These are phyloP conservation scores for Sebastes trivittatus DNA, from an alignment of 2,797 vertebrate species.

Conservation along the genomic window DNA sequence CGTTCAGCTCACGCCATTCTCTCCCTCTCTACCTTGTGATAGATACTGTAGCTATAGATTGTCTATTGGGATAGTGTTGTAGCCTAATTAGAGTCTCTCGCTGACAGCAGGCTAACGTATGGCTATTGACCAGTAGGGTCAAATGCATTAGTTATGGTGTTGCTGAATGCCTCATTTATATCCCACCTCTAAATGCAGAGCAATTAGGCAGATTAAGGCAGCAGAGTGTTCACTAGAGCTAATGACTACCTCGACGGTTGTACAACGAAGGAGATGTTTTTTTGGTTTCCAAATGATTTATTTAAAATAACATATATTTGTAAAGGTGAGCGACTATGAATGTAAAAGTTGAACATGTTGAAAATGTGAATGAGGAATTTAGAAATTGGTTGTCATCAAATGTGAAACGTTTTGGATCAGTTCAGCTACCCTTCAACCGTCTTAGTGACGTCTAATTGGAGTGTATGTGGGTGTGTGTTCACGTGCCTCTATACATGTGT, in stretches of 20 bases:
- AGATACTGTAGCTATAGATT: slow-evolving; percentile 59
- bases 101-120: slow-evolving; percentile 74
- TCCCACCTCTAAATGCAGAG: slow-evolving; percentile 57
- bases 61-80: slow-evolving; percentile 54
- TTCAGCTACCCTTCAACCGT: no score
- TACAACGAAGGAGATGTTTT: background rate
- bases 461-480: background rate
- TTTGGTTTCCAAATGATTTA: slow-evolving; percentile 9
- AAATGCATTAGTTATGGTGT: slow-evolving; percentile 76
- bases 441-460: no score
- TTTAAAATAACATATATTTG: background rate
- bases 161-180: slow-evolving; percentile 64
- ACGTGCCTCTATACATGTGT: no score
- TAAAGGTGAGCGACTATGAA: background rate
- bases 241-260: slow-evolving; percentile 25
- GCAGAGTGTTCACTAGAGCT: slow-evolving; percentile 31
- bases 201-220: slow-evolving; percentile 64
- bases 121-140: slow-evolving; percentile 72
- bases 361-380: background rate
- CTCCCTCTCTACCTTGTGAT: slow-evolving; percentile 23
- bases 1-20: background rate
- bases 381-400: background rate
- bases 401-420: no score
- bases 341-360: background rate
- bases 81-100: slow-evolving; percentile 76